Percentiles rank a stretch among this genome's conserved stretches.
Evolutionary conservation across 2,113 vertebrate species (phyloP).

Genomic region (Ceyx cyanopectus): DNA sequence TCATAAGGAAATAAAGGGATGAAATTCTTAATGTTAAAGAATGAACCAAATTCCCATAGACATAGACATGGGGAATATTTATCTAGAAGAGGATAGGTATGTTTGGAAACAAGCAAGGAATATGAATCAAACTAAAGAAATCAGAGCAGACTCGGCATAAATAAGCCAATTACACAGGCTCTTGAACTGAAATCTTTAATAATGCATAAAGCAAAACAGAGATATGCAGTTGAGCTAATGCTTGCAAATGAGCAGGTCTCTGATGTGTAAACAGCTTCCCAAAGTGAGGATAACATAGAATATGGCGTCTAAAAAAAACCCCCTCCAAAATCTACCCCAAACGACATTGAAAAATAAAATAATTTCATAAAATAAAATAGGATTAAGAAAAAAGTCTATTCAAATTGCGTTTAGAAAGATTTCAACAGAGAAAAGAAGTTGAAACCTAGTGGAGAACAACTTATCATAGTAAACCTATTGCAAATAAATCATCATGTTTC

Average conservation of each 20-base stretch:
- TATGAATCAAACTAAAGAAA: slow-evolving; percentile 40
- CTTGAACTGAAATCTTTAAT: slow-evolving; percentile 58
- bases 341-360: neutral
- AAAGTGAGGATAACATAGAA: neutral
- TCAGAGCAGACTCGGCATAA: slow-evolving; percentile 27
- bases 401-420: slow-evolving; percentile 10
- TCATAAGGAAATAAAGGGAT: neutral
- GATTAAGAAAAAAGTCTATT: slow-evolving; percentile 1
- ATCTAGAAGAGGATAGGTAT: neutral
- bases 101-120: neutral
- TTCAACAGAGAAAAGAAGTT: neutral
- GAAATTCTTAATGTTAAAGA: neutral
- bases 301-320: neutral
- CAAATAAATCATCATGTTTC: slow-evolving; percentile 12
- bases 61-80: neutral
- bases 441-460: neutral
- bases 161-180: slow-evolving; percentile 53
- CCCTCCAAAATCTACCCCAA: neutral
- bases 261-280: neutral
- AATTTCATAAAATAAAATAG: neutral
- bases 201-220: slow-evolving; percentile 49
- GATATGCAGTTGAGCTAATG: slow-evolving; percentile 29
- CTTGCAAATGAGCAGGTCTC: slow-evolving; percentile 46
- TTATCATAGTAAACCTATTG: neutral
- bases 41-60: neutral